Evolutionary conservation across 2,888 invertebrate species (phyloP).

Genomic region (Papilio gigon): DNA sequence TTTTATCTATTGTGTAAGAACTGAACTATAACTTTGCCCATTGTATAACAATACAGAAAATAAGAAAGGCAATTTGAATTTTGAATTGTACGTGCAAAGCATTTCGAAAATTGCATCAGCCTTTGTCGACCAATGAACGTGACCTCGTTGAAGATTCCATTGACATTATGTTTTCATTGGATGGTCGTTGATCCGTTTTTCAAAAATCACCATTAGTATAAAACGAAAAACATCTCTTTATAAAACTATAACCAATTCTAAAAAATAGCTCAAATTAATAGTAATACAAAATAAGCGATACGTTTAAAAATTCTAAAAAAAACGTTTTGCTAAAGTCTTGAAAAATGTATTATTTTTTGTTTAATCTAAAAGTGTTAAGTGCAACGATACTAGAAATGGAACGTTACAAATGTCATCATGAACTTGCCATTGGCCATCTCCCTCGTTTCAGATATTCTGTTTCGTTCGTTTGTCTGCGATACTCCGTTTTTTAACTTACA

Average conservation of each 20-base stretch:
- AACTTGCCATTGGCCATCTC: background rate
- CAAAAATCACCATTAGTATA: background rate
- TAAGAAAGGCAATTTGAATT: slow-evolving; percentile 1
- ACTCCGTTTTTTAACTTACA: slow-evolving; percentile 45
- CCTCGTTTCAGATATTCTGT: slow-evolving; percentile 9
- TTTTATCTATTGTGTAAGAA: background rate
- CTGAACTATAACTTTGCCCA: background rate
- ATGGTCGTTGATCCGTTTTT: slow-evolving; percentile 42
- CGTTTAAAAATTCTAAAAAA: background rate
- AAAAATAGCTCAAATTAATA: background rate
- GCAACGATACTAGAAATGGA: slow-evolving; percentile 47
- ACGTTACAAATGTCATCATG: slow-evolving; percentile 44
- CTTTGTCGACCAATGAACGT: slow-evolving; percentile 46
- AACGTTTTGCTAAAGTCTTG: no score
- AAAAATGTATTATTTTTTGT: background rate
- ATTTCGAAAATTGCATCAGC: slow-evolving; percentile 63
- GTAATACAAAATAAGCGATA: background rate
- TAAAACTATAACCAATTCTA: no score
- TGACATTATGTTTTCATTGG: slow-evolving; percentile 30
- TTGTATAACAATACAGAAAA: background rate
- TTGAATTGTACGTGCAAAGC: slow-evolving; percentile 48
- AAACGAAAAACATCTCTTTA: background rate
- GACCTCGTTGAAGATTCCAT: slow-evolving; percentile 16
- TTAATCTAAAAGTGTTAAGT: background rate
- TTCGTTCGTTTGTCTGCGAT: slow-evolving; percentile 35